Evolutionary conservation across 2,113 vertebrate genomes (phyloP).

Genomic region (Corythornis vintsioides): DNA sequence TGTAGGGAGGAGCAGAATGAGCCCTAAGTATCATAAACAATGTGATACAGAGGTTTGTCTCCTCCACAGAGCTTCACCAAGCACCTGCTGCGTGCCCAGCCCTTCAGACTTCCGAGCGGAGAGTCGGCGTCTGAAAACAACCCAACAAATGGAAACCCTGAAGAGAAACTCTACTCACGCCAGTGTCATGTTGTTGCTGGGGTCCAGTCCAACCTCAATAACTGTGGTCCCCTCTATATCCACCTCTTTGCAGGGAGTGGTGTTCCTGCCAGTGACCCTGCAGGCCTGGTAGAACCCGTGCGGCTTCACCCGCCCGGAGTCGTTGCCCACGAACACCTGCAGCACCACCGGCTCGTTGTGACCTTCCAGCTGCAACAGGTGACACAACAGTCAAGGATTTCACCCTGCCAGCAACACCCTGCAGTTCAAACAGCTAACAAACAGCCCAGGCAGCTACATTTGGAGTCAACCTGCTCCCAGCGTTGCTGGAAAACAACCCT

Average conservation of each 20-base stretch:
- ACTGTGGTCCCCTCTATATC: conserved; percentile 96
- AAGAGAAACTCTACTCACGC: conserved; percentile 81
- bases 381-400: neutral
- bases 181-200: conserved; percentile 92
- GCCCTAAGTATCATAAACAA: neutral
- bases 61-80: neutral
- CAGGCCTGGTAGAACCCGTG: conserved; percentile 99
- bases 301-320: conserved; percentile 93
- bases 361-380: conserved; percentile 88
- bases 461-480: neutral
- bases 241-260: conserved; percentile 96
- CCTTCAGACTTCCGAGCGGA: fast-evolving
- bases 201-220: conserved; percentile 94
- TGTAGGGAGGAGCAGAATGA: neutral
- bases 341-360: conserved; percentile 92
- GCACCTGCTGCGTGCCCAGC: neutral
- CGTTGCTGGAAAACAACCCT: neutral
- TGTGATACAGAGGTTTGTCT: neutral
- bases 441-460: neutral
- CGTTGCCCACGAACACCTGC: conserved; percentile 95
- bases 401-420: neutral
- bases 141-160: fast-evolving
- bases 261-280: conserved; percentile 95
- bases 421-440: neutral
- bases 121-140: neutral